A percentile compares a stretch with the other conserved stretches of the same genome.
phyloP scores from a whole-genome alignment of 2,797 vertebrate genomes.

The Lepus townsendii region DNA sequence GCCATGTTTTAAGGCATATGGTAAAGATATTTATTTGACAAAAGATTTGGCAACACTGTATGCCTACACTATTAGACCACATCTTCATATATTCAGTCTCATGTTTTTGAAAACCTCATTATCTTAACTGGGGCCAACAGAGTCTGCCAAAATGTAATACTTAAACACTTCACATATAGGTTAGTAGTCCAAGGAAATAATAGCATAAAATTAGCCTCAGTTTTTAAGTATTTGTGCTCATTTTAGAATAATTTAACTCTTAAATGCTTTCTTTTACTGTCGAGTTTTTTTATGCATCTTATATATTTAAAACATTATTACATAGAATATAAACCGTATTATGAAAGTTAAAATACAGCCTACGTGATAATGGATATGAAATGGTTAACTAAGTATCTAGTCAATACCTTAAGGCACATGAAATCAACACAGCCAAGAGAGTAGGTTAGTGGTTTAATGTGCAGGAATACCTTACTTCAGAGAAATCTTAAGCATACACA shows the following conservation, averaged over 20 bases:
- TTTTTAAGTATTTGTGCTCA: constrained; percentile 55
- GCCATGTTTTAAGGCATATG: not conserved
- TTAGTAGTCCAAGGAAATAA: constrained; percentile 54
- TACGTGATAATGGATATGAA: not conserved
- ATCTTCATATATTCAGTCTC: constrained; percentile 12
- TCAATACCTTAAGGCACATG: not conserved
- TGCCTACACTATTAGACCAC: not conserved
- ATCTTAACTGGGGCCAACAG: not conserved
- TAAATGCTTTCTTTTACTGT: constrained; percentile 8
- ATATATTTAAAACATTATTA: constrained; percentile 62
- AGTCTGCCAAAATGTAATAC: constrained; percentile 50
- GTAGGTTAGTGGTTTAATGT: not conserved
- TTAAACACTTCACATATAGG: constrained; percentile 23
- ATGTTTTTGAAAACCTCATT: constrained; percentile 57
- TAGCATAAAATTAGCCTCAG: constrained; percentile 53
- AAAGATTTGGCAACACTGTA: constrained; percentile 1
- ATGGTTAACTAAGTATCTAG: constrained; percentile 3
- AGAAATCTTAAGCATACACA: constrained; percentile 9
- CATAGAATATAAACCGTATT: not conserved
- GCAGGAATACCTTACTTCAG: constrained; percentile 31
- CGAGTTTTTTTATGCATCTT: not conserved
- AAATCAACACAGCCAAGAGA: not conserved
- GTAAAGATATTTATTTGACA: constrained; percentile 54
- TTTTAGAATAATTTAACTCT: constrained; percentile 60
- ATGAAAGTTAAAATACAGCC: not conserved